Percentiles rank a stretch among this genome's conserved stretches.
phyloP scores from a whole-genome alignment of 2,113 vertebrate species.

The Ariopsis seemanni region DNA sequence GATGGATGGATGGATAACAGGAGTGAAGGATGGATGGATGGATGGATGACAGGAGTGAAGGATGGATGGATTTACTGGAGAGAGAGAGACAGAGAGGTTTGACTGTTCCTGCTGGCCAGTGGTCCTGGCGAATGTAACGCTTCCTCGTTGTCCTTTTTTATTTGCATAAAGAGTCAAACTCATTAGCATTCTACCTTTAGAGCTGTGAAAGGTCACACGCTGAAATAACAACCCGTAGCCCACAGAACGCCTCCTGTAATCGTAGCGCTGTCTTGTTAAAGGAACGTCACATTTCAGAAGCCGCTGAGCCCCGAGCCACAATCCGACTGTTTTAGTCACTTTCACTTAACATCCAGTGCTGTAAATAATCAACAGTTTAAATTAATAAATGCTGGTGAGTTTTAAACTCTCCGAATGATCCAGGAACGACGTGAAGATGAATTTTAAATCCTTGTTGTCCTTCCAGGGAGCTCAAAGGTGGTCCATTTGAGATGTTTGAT shows the following conservation, averaged over 20 bases:
- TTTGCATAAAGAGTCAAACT: conserved; percentile 46
- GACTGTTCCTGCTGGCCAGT: not conserved
- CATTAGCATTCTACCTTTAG: conserved; percentile 42
- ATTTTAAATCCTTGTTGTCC: no score
- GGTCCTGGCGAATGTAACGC: not conserved
- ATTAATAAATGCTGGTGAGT: not conserved
- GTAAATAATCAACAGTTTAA: not conserved
- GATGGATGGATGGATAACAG: no score
- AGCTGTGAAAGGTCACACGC: conserved; percentile 46
- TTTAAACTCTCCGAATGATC: not conserved
- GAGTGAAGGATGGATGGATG: no score
- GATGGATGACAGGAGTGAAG: not conserved
- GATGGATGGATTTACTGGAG: not conserved
- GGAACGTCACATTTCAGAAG: conserved; percentile 39
- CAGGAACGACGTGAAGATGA: no score
- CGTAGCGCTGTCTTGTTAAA: conserved; percentile 24
- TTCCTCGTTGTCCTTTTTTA: not conserved
- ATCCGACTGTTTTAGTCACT: not conserved
- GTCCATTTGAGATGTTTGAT: no score
- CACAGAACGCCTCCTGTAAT: conserved; percentile 22
- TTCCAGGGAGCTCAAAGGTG: no score
- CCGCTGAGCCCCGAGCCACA: not conserved
- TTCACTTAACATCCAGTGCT: not conserved
- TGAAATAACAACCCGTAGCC: conserved; percentile 38
- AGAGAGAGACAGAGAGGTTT: not conserved